Percentiles rank a stretch among this genome's conserved stretches.
These are phyloP conservation scores for Oryctolagus cuniculus DNA, from an alignment of 2,113 vertebrate species.

Conservation along the genomic window mOryCun1.1 NC_091432.1:159382501-159383000, in stretches of 20 bases:
- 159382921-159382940: no score
- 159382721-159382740: neutral
- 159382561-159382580: neutral
- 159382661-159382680: neutral
- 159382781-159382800: neutral
- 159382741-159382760: neutral
- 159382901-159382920: no score
- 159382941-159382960: no score
- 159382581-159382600: neutral
- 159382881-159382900: no score
- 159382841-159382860: no score
- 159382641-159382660: neutral
- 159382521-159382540: neutral
- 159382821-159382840: no score
- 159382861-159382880: no score
- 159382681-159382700: neutral
- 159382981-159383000: no score
- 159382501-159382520: neutral
- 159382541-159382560: neutral
- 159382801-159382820: no score
- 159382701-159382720: rapidly evolving
- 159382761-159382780: neutral
- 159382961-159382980: no score
- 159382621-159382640: neutral
- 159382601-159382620: neutral